Percentiles rank a stretch among this genome's conserved stretches.
These are phyloP conservation scores for Anorthoa munda DNA, from an alignment of 2,888 invertebrate genomes.

Conservation along the genomic window DNA sequence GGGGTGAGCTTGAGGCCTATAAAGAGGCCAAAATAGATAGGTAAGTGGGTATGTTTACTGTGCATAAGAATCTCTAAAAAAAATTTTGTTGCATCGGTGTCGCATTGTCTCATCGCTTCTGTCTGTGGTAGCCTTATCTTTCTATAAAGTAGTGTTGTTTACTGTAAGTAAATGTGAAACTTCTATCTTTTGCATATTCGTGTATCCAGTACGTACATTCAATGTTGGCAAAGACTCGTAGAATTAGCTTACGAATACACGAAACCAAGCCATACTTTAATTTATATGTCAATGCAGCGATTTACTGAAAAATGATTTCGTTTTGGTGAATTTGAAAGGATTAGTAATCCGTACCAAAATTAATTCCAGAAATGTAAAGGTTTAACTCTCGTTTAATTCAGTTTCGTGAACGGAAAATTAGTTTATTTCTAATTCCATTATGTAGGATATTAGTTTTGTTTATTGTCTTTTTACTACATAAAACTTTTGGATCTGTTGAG, in stretches of 20 bases:
- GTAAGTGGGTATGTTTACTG: too few relatives aligned
- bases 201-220: too few relatives aligned
- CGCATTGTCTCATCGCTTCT: too few relatives aligned
- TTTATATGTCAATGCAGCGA: conserved; percentile 46
- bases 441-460: conserved; percentile 28
- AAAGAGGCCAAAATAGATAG: too few relatives aligned
- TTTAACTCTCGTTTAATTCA: conserved; percentile 45
- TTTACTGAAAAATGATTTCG: conserved; percentile 32
- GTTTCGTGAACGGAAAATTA: conserved; percentile 42
- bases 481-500: conserved; percentile 12
- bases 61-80: too few relatives aligned
- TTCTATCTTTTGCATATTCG: neutral
- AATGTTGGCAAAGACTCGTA: neutral
- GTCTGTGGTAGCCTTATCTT: neutral
- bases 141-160: neutral
- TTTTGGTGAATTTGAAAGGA: conserved; percentile 34
- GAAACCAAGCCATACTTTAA: conserved; percentile 47
- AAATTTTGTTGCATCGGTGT: too few relatives aligned
- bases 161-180: neutral
- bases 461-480: conserved; percentile 23
- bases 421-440: conserved; percentile 48
- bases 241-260: conserved; percentile 20
- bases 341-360: conserved; percentile 39
- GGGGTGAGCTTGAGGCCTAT: too few relatives aligned
- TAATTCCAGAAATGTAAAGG: conserved; percentile 54